A percentile compares a stretch with the other conserved stretches of the same genome.
These are phyloP conservation scores for Chrysopilus asiliformis DNA, from an alignment of 2,888 invertebrate species.

Conservation along the genomic window DNA sequence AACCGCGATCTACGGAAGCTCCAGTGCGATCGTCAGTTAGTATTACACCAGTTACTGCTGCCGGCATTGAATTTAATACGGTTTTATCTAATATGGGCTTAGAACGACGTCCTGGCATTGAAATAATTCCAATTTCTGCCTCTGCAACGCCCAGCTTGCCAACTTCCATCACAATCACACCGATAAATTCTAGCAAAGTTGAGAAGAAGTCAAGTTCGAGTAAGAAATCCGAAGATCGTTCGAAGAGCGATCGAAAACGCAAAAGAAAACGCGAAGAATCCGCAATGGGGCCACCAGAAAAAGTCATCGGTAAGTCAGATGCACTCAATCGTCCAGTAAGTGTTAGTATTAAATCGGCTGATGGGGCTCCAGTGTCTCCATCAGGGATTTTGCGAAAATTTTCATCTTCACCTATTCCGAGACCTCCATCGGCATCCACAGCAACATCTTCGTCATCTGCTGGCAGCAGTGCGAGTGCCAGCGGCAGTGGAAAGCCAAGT, in stretches of 20 bases:
- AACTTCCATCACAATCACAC: slow-evolving; percentile 77
- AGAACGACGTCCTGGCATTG: slow-evolving; percentile 63
- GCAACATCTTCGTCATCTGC: no score
- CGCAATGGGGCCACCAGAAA: slow-evolving; percentile 70
- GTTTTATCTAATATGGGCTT: slow-evolving; percentile 46
- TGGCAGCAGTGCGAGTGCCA: slow-evolving; percentile 35
- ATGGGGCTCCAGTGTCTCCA: slow-evolving; percentile 48
- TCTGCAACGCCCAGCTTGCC: slow-evolving; percentile 48
- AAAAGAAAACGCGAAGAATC: slow-evolving; percentile 58
- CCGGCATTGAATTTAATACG: slow-evolving; percentile 40
- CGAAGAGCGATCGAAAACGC: slow-evolving; percentile 54
- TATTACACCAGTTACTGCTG: slow-evolving; percentile 31
- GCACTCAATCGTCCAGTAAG: slow-evolving; percentile 56
- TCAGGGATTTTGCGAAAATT: slow-evolving; percentile 53
- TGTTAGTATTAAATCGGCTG: slow-evolving; percentile 57
- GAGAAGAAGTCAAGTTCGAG: slow-evolving; percentile 26
- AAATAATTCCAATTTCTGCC: slow-evolving; percentile 66
- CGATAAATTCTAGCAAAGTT: slow-evolving; percentile 43
- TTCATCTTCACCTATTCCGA: slow-evolving; percentile 49
- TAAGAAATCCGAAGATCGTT: slow-evolving; percentile 37
- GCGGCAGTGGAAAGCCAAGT: slow-evolving; percentile 44
- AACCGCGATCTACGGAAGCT: neutral
- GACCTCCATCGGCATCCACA: slow-evolving; percentile 49
- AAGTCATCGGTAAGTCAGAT: slow-evolving; percentile 55
- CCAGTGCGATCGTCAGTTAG: slow-evolving; percentile 6